Evolutionary conservation across 2,113 vertebrate genomes (phyloP), one percentile per base, ranked within the genome.

Genomic region (Polypterus senegalus): DNA sequence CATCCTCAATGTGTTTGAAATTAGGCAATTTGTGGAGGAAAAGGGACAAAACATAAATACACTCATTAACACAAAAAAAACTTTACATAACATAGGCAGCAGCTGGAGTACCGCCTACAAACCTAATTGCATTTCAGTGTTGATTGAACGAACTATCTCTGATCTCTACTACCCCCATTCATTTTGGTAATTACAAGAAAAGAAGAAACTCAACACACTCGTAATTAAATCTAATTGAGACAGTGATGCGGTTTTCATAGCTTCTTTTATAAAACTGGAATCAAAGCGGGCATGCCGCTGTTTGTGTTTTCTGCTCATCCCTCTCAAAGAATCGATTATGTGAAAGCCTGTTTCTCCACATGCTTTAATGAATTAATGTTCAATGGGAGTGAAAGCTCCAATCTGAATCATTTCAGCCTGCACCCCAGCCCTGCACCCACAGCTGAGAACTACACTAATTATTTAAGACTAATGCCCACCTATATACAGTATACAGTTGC

Each of bases 221-320:
- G 74, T 77, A 80, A 79, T 82, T 81, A 79, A 63, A 69, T 69
- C 73, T 79, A 78, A 78, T 77, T 88, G 78, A 76, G 71, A 63
- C 82, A 76, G 73, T 67, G 70, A 76, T 69, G 70, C 77, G 77
- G 75, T 80, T 81, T 69, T 76, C 76, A 70, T 74, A 78, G 70
- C 57, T 66, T 61, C 6, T 60, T 27, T 52, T 9, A 9, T 49
- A 48, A 46, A 66, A 54, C 51, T 27, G 59, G 61, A 73, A 71
- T 67, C 63, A 69, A 63, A 67, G 61, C 45, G 43, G 60, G 48
- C 56, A 4, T 44, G 3, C 5, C 56, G 46, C 27, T 57, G 56
- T 57, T 57, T 57, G 56, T 44, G 56, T 6, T 57, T 11, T 44
- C 46, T 44, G 56, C 27, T 6, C 56, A 7, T 57, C 27, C 9